Percentiles rank a stretch among this genome's conserved stretches.
Evolutionary conservation across 2,113 vertebrate species (phyloP).

Genomic region (Erythrolamprus reginae): DNA sequence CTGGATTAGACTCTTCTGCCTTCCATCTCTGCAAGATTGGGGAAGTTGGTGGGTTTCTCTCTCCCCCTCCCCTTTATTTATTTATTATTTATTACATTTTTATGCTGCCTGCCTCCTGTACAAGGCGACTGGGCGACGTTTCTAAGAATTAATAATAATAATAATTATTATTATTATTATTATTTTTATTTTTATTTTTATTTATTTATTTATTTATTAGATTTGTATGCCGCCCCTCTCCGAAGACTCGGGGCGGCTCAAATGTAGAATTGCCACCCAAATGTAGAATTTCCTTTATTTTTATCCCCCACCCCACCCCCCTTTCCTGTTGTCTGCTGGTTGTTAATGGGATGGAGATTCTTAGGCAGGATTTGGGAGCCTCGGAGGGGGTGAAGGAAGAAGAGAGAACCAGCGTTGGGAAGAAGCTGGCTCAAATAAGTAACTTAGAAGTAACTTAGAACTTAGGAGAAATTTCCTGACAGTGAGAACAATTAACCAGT

Average conservation of each 20-base stretch:
- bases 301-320: rapidly evolving
- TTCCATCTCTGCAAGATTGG: not conserved
- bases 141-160: too few species aligned
- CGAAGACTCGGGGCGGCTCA: too few species aligned
- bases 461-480: too few species aligned
- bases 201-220: too few species aligned
- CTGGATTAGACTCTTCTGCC: not conserved
- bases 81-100: not conserved
- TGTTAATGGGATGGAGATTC: not conserved
- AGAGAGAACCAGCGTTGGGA: not conserved
- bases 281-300: not conserved
- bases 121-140: not conserved
- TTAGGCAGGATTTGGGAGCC: not conserved
- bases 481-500: too few species aligned
- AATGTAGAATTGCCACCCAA: not conserved
- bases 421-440: not conserved
- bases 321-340: not conserved
- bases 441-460: too few species aligned
- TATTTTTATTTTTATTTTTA: too few species aligned
- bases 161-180: too few species aligned
- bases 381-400: too few species aligned
- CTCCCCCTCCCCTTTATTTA: not conserved
- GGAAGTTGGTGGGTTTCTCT: not conserved
- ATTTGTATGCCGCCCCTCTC: too few species aligned
- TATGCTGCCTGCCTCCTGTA: not conserved